A percentile compares a stretch with the other conserved stretches of the same genome.
Conservation (phyloP, 1,140 invertebrate species). For the Drosophila lowei region DNA sequence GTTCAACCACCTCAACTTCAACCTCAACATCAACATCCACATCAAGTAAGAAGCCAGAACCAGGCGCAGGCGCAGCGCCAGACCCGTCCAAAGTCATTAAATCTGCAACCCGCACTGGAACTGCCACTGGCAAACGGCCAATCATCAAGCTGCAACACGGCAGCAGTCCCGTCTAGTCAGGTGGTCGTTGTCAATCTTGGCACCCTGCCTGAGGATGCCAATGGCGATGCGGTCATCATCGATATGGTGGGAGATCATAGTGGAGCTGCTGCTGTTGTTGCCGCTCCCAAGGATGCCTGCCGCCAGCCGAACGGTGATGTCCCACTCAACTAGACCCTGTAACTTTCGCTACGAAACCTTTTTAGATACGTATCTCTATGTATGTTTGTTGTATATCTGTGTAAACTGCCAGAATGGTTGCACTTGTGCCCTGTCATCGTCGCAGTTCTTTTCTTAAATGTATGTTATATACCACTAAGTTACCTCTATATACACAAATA, state of each 20-base stretch:
- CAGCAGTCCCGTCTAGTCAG: slow-evolving; percentile 47
- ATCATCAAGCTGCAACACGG: slow-evolving; percentile 31
- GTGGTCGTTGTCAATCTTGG: too few relatives aligned
- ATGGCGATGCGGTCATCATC: slow-evolving; percentile 26
- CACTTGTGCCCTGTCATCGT: not conserved
- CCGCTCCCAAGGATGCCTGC: slow-evolving; percentile 23
- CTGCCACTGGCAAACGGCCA: slow-evolving; percentile 38
- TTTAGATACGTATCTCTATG: slow-evolving; percentile 19
- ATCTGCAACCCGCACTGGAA: slow-evolving; percentile 21
- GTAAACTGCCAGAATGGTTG: slow-evolving; percentile 40
- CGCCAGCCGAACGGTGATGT: slow-evolving; percentile 27
- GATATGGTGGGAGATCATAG: slow-evolving; percentile 56
- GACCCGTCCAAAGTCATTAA: slow-evolving; percentile 3
- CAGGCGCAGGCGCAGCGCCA: not conserved
- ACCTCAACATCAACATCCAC: slow-evolving; percentile 41
- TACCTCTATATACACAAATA: slow-evolving; percentile 24
- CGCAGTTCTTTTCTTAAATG: slow-evolving; percentile 11
- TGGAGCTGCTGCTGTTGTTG: not conserved
- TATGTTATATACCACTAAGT: slow-evolving; percentile 25
- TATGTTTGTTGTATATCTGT: slow-evolving; percentile 26
- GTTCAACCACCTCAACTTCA: slow-evolving; percentile 24
- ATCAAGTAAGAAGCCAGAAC: slow-evolving; percentile 50
- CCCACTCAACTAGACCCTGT: slow-evolving; percentile 5
- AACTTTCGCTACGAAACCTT: not conserved
- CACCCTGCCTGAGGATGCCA: not conserved